Evolutionary conservation across 2,888 invertebrate genomes (phyloP).

Genomic region (Danaus chrysippus): DNA sequence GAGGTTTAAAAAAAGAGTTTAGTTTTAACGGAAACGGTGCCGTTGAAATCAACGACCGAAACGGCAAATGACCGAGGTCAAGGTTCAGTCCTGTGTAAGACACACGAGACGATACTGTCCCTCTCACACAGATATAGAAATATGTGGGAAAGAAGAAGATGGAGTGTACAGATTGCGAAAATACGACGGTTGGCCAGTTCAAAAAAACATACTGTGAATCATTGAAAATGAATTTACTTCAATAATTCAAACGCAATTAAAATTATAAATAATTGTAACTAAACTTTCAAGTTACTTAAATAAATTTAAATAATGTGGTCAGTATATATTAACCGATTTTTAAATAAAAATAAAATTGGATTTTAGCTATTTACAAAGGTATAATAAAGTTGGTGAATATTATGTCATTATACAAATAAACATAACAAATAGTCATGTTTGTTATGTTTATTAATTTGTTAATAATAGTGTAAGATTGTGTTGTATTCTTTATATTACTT

Average conservation of each 20-base stretch:
- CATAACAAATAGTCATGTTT: too few species aligned
- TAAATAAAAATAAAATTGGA: too few species aligned
- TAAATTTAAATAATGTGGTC: too few species aligned
- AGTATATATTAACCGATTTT: too few species aligned
- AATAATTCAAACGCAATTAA: not conserved
- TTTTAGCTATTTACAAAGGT: too few species aligned
- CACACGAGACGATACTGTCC: conserved; percentile 14
- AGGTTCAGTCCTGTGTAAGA: conserved; percentile 52
- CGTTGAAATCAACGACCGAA: conserved; percentile 39
- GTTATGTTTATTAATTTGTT: too few species aligned
- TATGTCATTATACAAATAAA: too few species aligned
- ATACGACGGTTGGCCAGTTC: conserved; percentile 23
- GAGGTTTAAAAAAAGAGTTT: conserved; percentile 2
- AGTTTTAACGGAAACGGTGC: conserved; percentile 34
- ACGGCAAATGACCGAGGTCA: conserved; percentile 55
- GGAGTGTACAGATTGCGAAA: conserved; percentile 19
- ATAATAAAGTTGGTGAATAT: too few species aligned
- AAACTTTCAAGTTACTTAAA: not conserved
- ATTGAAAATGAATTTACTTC: conserved; percentile 10
- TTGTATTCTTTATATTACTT: not conserved
- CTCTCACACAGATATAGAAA: conserved; percentile 24
- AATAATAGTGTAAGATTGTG: too few species aligned
- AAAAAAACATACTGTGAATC: conserved; percentile 37
- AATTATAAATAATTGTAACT: not conserved
- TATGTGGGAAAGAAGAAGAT: conserved; percentile 21